phyloP scores from a whole-genome alignment of 2,797 vertebrate genomes.

The Artibeus jamaicensis region DNA sequence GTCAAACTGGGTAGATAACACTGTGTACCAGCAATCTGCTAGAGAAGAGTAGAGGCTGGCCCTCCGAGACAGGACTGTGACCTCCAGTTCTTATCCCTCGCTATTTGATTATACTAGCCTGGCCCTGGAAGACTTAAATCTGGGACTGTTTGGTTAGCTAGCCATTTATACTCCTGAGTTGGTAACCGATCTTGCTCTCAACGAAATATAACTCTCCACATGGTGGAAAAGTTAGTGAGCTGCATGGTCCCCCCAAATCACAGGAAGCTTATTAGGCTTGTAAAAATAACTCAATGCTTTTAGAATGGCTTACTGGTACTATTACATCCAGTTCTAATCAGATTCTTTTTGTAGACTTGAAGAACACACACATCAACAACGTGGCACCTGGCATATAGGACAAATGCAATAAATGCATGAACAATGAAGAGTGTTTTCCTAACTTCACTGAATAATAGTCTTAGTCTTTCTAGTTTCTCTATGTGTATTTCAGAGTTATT shows the following conservation, averaged over 20 bases:
- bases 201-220: not conserved
- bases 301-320: not conserved
- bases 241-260: not conserved
- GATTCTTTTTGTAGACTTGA: not conserved
- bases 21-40: not conserved
- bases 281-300: conserved; percentile 21
- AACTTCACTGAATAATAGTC: not conserved
- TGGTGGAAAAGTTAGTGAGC: not conserved
- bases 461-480: not conserved
- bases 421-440: not conserved
- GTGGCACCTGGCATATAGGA: not conserved
- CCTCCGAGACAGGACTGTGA: not conserved
- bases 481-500: conserved; percentile 16
- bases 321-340: conserved; percentile 28
- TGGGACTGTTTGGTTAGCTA: not conserved
- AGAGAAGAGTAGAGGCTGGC: not conserved
- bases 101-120: not conserved
- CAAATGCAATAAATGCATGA: not conserved
- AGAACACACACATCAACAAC: not conserved
- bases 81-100: not conserved
- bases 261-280: not conserved
- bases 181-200: not conserved
- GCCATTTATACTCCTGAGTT: not conserved
- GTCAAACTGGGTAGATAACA: not conserved
- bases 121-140: not conserved